Evolutionary conservation across 2,797 vertebrate species (phyloP).

Genomic region (Poliocrania exsul): DNA sequence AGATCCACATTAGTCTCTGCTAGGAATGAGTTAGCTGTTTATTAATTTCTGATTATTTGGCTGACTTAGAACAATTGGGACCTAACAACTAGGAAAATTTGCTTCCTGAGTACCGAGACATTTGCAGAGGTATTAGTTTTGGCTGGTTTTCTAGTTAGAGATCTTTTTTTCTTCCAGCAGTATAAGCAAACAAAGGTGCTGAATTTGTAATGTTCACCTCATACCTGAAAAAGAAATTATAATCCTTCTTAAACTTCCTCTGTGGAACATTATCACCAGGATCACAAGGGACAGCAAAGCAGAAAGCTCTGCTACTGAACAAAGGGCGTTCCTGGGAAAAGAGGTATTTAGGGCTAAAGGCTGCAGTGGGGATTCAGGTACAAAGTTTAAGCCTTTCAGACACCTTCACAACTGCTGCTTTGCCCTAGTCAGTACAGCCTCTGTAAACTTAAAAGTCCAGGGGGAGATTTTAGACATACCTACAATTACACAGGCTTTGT

Average conservation of each 20-base stretch:
- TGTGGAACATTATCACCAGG: background rate
- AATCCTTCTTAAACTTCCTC: background rate
- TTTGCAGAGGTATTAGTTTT: background rate
- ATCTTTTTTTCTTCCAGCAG: background rate
- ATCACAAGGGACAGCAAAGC: background rate
- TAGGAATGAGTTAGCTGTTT: conserved; percentile 61
- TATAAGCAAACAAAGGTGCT: background rate
- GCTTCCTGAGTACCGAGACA: background rate
- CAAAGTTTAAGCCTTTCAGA: background rate
- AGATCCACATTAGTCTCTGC: conserved; percentile 45
- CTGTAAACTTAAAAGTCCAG: background rate
- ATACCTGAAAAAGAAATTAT: background rate
- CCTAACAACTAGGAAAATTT: background rate
- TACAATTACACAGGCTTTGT: background rate
- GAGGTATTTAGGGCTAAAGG: background rate
- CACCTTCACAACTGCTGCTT: background rate
- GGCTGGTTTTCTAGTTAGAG: background rate
- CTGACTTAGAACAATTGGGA: background rate
- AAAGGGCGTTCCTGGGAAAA: background rate
- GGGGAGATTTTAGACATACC: background rate
- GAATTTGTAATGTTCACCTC: background rate
- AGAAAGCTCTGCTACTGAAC: background rate
- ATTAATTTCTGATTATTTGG: conserved; percentile 57
- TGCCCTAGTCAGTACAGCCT: background rate
- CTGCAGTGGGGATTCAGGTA: background rate